phyloP scores from a whole-genome alignment of 1,140 invertebrate species.

The Arctopsyche grandis region DNA sequence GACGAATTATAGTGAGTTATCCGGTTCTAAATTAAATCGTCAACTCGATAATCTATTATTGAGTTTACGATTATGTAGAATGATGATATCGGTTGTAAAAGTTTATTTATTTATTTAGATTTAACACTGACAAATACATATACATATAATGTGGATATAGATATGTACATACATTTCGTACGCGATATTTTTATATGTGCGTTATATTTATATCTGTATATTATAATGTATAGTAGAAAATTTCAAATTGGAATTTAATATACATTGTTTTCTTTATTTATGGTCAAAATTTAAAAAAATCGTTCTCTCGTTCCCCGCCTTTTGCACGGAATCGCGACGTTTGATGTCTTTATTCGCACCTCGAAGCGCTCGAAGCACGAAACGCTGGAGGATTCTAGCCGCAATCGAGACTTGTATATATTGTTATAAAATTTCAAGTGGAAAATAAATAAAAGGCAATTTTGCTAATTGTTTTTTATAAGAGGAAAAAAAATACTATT shows the following conservation, averaged over 20 bases:
- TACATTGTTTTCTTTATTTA: background rate
- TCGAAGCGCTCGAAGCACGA: conserved; percentile 17
- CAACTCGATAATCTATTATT: no score
- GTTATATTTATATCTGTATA: background rate
- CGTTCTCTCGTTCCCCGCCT: conserved; percentile 10
- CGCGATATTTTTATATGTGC: background rate
- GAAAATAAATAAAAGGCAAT: no score
- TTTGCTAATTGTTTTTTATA: no score
- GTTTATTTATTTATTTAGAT: no score
- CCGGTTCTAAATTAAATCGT: no score
- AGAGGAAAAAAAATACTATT: no score
- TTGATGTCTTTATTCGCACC: conserved; percentile 51
- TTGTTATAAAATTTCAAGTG: background rate
- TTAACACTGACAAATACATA: no score
- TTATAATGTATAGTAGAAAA: background rate
- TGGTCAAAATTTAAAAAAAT: background rate
- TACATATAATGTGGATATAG: background rate
- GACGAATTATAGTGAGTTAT: no score
- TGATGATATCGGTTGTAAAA: no score
- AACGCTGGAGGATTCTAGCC: background rate
- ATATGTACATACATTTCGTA: background rate
- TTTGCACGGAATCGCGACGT: conserved; percentile 39
- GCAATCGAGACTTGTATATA: background rate
- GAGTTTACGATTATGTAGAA: no score
- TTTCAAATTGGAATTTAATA: conserved; percentile 23